Conservation (phyloP, 1,140 invertebrate genomes). For the Venustaconcha ellipsiformis region DNA sequence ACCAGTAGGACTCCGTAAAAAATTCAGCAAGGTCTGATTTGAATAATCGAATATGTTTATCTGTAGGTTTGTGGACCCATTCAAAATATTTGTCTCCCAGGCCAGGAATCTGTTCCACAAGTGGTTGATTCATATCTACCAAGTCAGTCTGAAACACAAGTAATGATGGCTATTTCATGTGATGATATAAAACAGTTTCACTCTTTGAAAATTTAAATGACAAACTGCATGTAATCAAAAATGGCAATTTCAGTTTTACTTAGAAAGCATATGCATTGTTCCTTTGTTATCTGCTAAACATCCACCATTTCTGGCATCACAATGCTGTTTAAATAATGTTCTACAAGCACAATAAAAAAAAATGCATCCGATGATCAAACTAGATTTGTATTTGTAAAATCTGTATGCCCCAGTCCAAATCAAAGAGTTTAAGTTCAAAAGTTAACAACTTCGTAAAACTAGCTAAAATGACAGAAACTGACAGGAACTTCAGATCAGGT, state of each 20-base stretch:
- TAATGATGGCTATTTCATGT: background rate
- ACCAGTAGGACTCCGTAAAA: slow-evolving; percentile 68
- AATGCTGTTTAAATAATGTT: background rate
- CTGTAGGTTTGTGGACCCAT: slow-evolving; percentile 70
- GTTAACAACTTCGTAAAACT: too few species aligned
- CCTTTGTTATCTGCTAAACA: background rate
- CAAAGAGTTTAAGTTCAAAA: too few species aligned
- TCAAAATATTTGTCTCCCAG: slow-evolving; percentile 68
- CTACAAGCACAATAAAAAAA: too few species aligned
- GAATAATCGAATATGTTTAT: slow-evolving; percentile 66
- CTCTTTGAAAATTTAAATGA: background rate
- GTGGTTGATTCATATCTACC: slow-evolving; percentile 66
- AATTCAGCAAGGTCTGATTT: slow-evolving; percentile 68
- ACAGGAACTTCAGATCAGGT: too few species aligned
- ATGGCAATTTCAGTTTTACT: background rate
- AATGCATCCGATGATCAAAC: too few species aligned
- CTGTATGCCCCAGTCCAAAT: too few species aligned
- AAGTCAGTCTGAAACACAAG: slow-evolving; percentile 59
- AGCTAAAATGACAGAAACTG: too few species aligned
- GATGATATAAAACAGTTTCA: background rate
- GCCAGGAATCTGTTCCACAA: slow-evolving; percentile 64
- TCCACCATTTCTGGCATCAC: background rate
- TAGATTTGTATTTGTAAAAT: too few species aligned
- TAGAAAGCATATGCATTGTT: slow-evolving; percentile 4
- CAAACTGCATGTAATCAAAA: background rate